These are phyloP conservation scores for Micoletzkya japonica DNA, from an alignment of 2,888 invertebrate species.

Conservation along the genomic window DNA sequence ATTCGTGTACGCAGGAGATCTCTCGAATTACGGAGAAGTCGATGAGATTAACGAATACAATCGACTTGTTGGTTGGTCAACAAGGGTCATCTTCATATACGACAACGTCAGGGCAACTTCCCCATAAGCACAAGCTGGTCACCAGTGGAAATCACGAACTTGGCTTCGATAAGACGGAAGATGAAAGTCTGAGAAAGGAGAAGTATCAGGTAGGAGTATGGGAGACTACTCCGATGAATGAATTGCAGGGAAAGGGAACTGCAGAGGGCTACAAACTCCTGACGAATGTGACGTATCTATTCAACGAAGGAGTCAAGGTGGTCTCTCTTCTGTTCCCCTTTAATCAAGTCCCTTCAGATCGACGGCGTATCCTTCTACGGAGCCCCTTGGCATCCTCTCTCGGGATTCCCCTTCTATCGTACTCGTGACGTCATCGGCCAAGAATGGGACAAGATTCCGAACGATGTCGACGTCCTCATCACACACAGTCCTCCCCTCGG, in stretches of 20 bases:
- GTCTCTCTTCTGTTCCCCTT: conserved; percentile 37
- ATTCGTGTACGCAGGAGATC: conserved; percentile 83
- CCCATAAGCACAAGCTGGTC: conserved; percentile 80
- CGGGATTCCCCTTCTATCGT: conserved; percentile 22
- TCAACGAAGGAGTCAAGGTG: conserved; percentile 71
- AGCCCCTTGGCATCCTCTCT: conserved; percentile 45
- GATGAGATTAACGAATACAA: conserved; percentile 38
- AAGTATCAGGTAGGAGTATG: conserved; percentile 18
- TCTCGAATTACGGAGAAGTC: conserved; percentile 69
- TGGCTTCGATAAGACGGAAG: conserved; percentile 74
- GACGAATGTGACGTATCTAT: conserved; percentile 78
- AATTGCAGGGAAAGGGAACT: conserved; percentile 29
- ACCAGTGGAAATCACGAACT: conserved; percentile 86
- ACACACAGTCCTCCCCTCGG: conserved; percentile 73
- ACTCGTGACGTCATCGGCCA: conserved; percentile 57
- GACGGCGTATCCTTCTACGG: conserved; percentile 49
- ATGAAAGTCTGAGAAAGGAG: conserved; percentile 32
- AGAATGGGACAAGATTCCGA: conserved; percentile 80
- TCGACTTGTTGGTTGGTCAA: conserved; percentile 26
- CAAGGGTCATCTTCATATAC: neutral
- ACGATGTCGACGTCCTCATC: conserved; percentile 76
- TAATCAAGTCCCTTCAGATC: conserved; percentile 33
- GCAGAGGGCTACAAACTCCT: conserved; percentile 67
- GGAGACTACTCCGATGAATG: neutral
- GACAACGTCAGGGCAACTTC: conserved; percentile 73